A percentile compares a stretch with the other conserved stretches of the same genome.
Evolutionary conservation across 1,140 invertebrate genomes (phyloP).

Genomic region (Zaprionus ghesquierei): DNA sequence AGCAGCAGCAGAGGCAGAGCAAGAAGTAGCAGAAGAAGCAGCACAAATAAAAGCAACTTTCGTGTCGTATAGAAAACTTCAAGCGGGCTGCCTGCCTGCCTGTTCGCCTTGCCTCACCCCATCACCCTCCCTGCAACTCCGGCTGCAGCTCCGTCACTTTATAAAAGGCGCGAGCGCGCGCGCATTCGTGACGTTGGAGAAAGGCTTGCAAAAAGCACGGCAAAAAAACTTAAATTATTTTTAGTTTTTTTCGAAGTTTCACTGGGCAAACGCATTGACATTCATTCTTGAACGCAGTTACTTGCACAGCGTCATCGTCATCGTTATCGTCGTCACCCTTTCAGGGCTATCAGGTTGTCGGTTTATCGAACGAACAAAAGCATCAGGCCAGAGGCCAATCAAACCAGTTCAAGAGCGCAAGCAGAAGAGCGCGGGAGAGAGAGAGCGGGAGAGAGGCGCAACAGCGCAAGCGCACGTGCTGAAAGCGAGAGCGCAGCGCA

Average conservation of each 20-base stretch:
- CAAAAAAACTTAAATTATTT: constrained; percentile 3
- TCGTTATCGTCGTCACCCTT: neutral
- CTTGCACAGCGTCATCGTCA: neutral
- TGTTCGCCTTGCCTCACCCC: neutral
- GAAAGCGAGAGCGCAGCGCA: constrained; percentile 48
- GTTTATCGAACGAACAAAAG: constrained; percentile 4
- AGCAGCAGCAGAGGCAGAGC: constrained; percentile 1
- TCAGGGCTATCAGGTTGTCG: constrained; percentile 37
- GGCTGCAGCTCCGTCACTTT: neutral
- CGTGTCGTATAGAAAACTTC: constrained; percentile 43
- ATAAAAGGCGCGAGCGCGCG: neutral
- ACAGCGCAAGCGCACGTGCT: constrained; percentile 52
- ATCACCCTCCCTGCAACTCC: neutral
- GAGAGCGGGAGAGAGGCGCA: constrained; percentile 3
- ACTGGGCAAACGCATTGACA: constrained; percentile 45
- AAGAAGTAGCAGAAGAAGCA: constrained; percentile 19
- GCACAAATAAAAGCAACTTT: constrained; percentile 58
- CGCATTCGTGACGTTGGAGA: constrained; percentile 43
- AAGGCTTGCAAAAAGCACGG: constrained; percentile 52
- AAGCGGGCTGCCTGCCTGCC: neutral
- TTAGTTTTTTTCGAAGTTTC: constrained; percentile 40
- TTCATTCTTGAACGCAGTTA: constrained; percentile 38
- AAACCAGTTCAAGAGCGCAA: constrained; percentile 39
- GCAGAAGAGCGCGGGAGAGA: neutral
- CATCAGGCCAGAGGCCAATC: neutral